Evolutionary conservation across 2,797 vertebrate species (phyloP).

Genomic region (Acipenser oxyrinchus): DNA sequence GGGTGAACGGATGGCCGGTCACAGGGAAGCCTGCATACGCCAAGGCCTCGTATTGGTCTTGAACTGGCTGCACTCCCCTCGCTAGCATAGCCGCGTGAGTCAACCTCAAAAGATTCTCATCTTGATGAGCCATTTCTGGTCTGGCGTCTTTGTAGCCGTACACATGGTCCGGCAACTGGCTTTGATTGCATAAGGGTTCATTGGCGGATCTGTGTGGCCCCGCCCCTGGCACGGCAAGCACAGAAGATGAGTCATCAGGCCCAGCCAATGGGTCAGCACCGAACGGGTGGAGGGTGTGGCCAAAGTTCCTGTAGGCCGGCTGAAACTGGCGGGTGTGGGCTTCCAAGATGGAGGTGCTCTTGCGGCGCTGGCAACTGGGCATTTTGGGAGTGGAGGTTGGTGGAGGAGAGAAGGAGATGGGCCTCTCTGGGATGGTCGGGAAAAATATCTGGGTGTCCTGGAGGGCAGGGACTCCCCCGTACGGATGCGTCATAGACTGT

Average conservation of each 20-base stretch:
- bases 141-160: slow-evolving; percentile 66
- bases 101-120: slow-evolving; percentile 68
- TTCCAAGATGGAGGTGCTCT: slow-evolving; percentile 96
- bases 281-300: slow-evolving; percentile 76
- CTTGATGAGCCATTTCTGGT: slow-evolving; percentile 69
- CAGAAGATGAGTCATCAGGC: slow-evolving; percentile 55
- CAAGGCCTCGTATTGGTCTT: slow-evolving; percentile 80
- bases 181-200: slow-evolving; percentile 70
- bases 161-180: slow-evolving; percentile 44
- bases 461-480: slow-evolving; percentile 72
- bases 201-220: slow-evolving; percentile 57
- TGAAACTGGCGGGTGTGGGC: slow-evolving; percentile 87
- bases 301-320: slow-evolving; percentile 74
- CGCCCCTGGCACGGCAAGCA: slow-evolving; percentile 58
- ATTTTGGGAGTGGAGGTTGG: slow-evolving; percentile 77
- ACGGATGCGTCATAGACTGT: slow-evolving; percentile 79
- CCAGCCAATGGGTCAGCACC: slow-evolving; percentile 58
- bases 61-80: slow-evolving; percentile 55
- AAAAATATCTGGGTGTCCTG: slow-evolving; percentile 84
- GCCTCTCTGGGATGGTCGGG: slow-evolving; percentile 84
- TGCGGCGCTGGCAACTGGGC: slow-evolving; percentile 84
- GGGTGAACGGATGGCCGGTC: slow-evolving; percentile 66
- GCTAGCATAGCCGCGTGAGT: slow-evolving; percentile 80
- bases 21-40: slow-evolving; percentile 63
- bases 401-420: slow-evolving; percentile 92